Evolutionary conservation across 2,797 vertebrate species (phyloP).

Genomic region (Heliangelus exortis): DNA sequence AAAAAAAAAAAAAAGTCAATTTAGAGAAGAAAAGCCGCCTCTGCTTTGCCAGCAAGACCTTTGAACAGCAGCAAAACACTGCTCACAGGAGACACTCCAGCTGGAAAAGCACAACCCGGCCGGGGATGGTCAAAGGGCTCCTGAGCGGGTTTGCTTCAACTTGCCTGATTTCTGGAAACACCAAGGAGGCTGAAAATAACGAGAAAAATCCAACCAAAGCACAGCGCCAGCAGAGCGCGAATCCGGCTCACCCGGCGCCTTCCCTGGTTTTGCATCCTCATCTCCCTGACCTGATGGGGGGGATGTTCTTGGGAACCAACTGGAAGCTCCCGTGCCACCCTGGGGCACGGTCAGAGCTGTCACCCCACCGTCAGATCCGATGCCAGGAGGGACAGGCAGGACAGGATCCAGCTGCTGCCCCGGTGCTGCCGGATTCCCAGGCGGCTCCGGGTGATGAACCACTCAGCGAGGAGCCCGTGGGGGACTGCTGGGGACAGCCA

Average conservation of each 20-base stretch:
- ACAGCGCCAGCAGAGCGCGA: rapidly evolving
- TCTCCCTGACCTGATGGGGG: too few species aligned
- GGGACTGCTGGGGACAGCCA: not conserved
- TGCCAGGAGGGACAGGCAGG: not conserved
- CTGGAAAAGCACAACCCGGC: rapidly evolving
- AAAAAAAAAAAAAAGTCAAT: not conserved
- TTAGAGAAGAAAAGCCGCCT: not conserved
- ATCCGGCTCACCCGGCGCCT: rapidly evolving
- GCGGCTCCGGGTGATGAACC: too few species aligned
- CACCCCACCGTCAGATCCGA: rapidly evolving
- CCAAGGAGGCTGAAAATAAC: not conserved
- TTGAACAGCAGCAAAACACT: not conserved
- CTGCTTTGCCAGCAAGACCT: not conserved
- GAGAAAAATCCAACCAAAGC: not conserved
- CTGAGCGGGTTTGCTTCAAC: rapidly evolving
- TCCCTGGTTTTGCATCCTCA: not conserved
- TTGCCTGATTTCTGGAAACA: rapidly evolving
- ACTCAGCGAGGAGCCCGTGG: too few species aligned
- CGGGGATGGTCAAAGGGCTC: not conserved
- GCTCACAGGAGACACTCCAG: not conserved
- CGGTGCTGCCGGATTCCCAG: not conserved
- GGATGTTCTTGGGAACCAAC: not conserved
- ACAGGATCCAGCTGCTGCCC: not conserved
- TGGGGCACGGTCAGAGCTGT: rapidly evolving
- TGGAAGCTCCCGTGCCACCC: not conserved